Conservation (phyloP, 2,113 vertebrate species). For the Sialia sialis region DNA sequence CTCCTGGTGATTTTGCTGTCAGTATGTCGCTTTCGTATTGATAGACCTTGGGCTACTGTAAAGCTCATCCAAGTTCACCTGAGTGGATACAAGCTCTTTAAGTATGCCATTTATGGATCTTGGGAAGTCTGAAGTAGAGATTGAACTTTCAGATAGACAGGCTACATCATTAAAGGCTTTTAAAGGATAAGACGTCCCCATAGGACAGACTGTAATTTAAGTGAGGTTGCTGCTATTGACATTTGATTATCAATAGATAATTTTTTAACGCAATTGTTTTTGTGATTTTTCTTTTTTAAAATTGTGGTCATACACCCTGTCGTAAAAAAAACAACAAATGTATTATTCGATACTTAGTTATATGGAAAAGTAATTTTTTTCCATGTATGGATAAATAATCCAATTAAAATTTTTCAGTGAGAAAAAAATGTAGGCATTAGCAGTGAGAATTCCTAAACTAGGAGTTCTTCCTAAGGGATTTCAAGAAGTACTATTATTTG, state of each 20-base stretch:
- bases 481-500: not conserved
- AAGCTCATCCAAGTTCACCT: not conserved
- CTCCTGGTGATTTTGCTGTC: not conserved
- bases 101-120: not conserved
- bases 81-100: not conserved
- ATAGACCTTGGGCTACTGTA: not conserved
- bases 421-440: not conserved
- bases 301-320: accelerated
- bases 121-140: not conserved
- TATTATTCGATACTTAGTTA: not conserved
- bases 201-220: not conserved
- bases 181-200: not conserved
- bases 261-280: not conserved
- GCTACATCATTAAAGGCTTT: not conserved
- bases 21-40: not conserved
- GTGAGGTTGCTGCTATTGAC: not conserved
- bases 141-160: not conserved
- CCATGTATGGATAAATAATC: not conserved
- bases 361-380: not conserved
- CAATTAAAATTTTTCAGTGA: not conserved
- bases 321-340: not conserved
- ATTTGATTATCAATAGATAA: not conserved
- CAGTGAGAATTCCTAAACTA: not conserved
- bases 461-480: not conserved
- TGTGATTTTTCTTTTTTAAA: not conserved